Percentiles rank a stretch among this genome's conserved stretches.
These are phyloP conservation scores for Campylomormyrus numenius DNA, from an alignment of 2,113 vertebrate species.

Conservation along the genomic window DNA sequence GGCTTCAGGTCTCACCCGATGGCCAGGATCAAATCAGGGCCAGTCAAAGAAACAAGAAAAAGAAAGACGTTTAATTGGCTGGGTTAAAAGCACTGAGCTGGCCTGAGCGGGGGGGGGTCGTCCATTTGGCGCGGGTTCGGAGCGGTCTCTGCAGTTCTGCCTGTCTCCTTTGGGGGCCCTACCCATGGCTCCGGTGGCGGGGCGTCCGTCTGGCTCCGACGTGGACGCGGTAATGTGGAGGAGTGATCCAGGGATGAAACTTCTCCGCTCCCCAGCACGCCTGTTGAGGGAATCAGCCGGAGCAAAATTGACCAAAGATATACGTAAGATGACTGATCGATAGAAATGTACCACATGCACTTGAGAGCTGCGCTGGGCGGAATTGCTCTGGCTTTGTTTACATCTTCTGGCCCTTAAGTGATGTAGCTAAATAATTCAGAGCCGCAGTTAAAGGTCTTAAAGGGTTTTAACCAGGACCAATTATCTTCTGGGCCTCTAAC, in stretches of 20 bases:
- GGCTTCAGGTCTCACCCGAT: not conserved
- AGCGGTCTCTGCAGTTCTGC: not conserved
- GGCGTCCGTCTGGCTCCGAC: not conserved
- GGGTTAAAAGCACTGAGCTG: not conserved
- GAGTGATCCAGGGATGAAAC: not conserved
- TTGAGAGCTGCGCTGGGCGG: not conserved
- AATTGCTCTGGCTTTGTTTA: conserved; percentile 21
- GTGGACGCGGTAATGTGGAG: not conserved
- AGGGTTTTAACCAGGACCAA: conserved; percentile 23
- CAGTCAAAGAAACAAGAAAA: not conserved
- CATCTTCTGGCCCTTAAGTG: conserved; percentile 24
- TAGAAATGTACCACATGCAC: not conserved
- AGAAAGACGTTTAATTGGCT: not conserved
- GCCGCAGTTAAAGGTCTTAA: conserved; percentile 25
- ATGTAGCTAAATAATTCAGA: conserved; percentile 28
- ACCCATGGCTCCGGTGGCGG: not conserved
- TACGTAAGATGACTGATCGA: not conserved
- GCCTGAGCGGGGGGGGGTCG: not conserved
- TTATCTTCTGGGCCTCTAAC: conserved; percentile 14
- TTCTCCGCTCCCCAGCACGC: not conserved
- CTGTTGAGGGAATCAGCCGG: not conserved
- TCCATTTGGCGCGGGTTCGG: not conserved
- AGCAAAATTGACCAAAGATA: not conserved
- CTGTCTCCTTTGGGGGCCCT: not conserved
- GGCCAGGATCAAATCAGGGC: not conserved